Evolutionary conservation across 2,888 invertebrate species (phyloP).

Genomic region (Choristoneura rosaceana): DNA sequence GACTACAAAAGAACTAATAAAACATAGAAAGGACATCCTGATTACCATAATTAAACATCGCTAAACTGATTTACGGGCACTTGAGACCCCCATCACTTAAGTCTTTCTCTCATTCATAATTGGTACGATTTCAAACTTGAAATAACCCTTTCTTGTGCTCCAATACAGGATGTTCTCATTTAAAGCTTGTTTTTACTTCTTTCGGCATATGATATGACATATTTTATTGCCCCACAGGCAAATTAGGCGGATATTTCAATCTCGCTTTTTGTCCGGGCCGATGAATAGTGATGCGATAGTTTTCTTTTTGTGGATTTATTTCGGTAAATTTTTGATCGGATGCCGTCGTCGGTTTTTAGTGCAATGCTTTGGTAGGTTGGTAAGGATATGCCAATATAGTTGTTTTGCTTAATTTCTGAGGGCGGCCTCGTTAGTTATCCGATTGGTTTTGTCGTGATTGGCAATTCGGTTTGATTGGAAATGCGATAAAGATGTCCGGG

Average conservation of each 20-base stretch:
- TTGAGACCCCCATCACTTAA: constrained; percentile 75
- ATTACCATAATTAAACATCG: constrained; percentile 66
- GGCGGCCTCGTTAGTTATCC: constrained; percentile 22
- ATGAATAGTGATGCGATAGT: constrained; percentile 65
- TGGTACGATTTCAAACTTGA: constrained; percentile 68
- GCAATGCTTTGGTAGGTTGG: constrained; percentile 39
- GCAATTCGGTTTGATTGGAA: constrained; percentile 1
- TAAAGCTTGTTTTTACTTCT: constrained; percentile 77
- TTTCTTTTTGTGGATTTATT: constrained; percentile 42
- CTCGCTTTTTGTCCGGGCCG: constrained; percentile 65
- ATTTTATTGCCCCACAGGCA: constrained; percentile 79
- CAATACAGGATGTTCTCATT: constrained; percentile 76
- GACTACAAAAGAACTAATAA: constrained; percentile 56
- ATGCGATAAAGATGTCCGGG: neutral
- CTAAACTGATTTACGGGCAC: constrained; percentile 66
- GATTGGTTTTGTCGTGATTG: constrained; percentile 23
- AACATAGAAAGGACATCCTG: constrained; percentile 61
- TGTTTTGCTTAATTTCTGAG: constrained; percentile 37
- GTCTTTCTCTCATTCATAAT: constrained; percentile 72
- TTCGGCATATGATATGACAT: constrained; percentile 80
- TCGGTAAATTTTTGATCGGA: constrained; percentile 51
- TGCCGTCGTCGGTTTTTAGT: constrained; percentile 56
- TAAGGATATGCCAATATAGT: constrained; percentile 37
- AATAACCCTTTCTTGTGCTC: constrained; percentile 59
- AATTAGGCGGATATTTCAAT: constrained; percentile 85